Conservation (phyloP, 2,113 vertebrate genomes). For the Tyto alba region DNA sequence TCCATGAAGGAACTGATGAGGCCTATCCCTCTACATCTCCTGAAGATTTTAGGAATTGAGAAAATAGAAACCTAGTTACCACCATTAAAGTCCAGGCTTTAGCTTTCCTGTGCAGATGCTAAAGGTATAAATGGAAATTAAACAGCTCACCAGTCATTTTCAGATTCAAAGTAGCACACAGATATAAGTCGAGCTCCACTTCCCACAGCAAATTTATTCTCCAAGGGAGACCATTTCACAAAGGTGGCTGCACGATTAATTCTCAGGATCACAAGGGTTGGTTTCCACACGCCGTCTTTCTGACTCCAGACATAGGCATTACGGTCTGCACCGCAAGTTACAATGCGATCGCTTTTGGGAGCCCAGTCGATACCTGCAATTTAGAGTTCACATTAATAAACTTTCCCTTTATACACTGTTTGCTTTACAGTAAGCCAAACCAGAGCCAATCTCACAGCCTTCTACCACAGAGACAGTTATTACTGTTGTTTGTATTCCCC, state of each 20-base stretch:
- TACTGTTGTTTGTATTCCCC: background rate
- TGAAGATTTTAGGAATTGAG: background rate
- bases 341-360: slow-evolving; percentile 97
- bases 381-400: background rate
- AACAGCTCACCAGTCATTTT: slow-evolving; percentile 93
- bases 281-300: slow-evolving; percentile 97
- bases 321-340: slow-evolving; percentile 95
- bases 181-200: slow-evolving; percentile 97
- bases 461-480: background rate
- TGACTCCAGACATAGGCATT: slow-evolving; percentile 99
- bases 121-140: background rate
- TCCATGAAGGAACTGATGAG: background rate
- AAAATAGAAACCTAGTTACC: background rate
- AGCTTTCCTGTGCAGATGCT: background rate
- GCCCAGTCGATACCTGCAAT: slow-evolving; percentile 95
- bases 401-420: background rate
- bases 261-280: slow-evolving; percentile 95
- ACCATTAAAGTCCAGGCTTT: background rate
- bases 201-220: slow-evolving; percentile 98
- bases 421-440: background rate
- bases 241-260: slow-evolving; percentile 98
- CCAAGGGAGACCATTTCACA: slow-evolving; percentile 96
- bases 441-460: background rate
- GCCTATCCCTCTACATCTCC: background rate
- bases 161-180: slow-evolving; percentile 98